phyloP scores from a whole-genome alignment of 2,888 invertebrate species.

The Phymatocera aterrima region DNA sequence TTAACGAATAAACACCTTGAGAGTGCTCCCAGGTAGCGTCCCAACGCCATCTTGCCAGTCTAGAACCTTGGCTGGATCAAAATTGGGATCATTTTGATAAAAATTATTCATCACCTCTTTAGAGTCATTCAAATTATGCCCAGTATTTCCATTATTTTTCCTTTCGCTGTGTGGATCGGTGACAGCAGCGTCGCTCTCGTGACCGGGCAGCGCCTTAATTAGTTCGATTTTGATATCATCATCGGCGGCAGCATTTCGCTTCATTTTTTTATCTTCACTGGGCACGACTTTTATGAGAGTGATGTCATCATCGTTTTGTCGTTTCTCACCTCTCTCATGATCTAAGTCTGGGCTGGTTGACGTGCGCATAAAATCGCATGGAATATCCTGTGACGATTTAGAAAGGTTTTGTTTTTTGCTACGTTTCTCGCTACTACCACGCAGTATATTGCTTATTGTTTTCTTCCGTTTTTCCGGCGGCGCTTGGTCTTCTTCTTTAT shows the following conservation, averaged over 20 bases:
- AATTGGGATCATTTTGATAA: slow-evolving; percentile 65
- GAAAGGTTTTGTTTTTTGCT: slow-evolving; percentile 66
- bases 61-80: slow-evolving; percentile 79
- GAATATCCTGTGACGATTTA: slow-evolving; percentile 66
- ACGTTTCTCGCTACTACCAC: slow-evolving; percentile 67
- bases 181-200: slow-evolving; percentile 50
- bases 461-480: slow-evolving; percentile 68
- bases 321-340: slow-evolving; percentile 69
- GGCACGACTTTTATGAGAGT: slow-evolving; percentile 71
- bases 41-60: slow-evolving; percentile 86
- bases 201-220: slow-evolving; percentile 64
- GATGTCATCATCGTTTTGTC: slow-evolving; percentile 71
- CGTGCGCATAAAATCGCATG: slow-evolving; percentile 64
- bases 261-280: slow-evolving; percentile 65
- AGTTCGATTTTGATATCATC: slow-evolving; percentile 73
- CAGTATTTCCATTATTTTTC: too few relatives aligned
- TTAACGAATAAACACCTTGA: slow-evolving; percentile 66
- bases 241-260: slow-evolving; percentile 57
- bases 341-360: slow-evolving; percentile 69
- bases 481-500: slow-evolving; percentile 62
- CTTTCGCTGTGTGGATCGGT: slow-evolving; percentile 44
- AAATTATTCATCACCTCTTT: slow-evolving; percentile 60
- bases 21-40: slow-evolving; percentile 80
- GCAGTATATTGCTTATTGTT: slow-evolving; percentile 69
- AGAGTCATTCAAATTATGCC: slow-evolving; percentile 42